phyloP scores from a whole-genome alignment of 2,888 invertebrate genomes.

The Drosophila niveifrons region DNA sequence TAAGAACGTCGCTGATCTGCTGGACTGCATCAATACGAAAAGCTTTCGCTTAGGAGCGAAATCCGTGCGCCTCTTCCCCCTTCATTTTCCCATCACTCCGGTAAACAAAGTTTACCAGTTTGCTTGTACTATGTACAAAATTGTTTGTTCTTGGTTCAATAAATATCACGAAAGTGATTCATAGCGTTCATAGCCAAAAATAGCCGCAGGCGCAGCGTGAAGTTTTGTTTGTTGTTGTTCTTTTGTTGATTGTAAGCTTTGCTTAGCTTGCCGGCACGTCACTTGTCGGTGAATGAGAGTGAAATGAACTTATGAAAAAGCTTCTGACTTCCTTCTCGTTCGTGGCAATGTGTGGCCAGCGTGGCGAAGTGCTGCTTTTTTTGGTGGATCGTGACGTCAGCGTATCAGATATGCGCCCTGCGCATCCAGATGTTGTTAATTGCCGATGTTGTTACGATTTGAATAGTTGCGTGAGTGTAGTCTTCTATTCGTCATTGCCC shows the following conservation, averaged over 20 bases:
- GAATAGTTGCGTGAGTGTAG: constrained; percentile 11
- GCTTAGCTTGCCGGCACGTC: constrained; percentile 60
- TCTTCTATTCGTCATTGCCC: constrained; percentile 26
- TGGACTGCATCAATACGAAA: constrained; percentile 7
- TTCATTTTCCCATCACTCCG: constrained; percentile 25
- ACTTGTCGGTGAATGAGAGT: constrained; percentile 40
- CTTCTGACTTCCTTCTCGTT: constrained; percentile 13
- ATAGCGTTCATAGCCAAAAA: constrained; percentile 59
- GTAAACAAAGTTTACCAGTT: constrained; percentile 27
- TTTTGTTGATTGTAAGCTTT: constrained; percentile 35
- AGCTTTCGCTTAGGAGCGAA: constrained; percentile 41
- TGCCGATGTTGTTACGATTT: constrained; percentile 47
- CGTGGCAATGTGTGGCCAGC: constrained; percentile 42
- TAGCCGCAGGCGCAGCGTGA: constrained; percentile 51
- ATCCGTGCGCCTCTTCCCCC: constrained; percentile 32
- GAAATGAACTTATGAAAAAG: constrained; percentile 24
- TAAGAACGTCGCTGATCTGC: constrained; percentile 1
- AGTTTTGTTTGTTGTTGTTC: neutral
- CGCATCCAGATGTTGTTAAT: constrained; percentile 12
- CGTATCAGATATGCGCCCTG: constrained; percentile 28
- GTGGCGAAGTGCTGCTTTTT: constrained; percentile 37
- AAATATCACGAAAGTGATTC: neutral
- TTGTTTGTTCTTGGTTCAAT: neutral
- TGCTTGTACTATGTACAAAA: neutral
- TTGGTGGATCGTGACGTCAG: constrained; percentile 25